Base-by-base conservation (phyloP, 2,888 invertebrate genomes). In the Diarsia mendica region DNA sequence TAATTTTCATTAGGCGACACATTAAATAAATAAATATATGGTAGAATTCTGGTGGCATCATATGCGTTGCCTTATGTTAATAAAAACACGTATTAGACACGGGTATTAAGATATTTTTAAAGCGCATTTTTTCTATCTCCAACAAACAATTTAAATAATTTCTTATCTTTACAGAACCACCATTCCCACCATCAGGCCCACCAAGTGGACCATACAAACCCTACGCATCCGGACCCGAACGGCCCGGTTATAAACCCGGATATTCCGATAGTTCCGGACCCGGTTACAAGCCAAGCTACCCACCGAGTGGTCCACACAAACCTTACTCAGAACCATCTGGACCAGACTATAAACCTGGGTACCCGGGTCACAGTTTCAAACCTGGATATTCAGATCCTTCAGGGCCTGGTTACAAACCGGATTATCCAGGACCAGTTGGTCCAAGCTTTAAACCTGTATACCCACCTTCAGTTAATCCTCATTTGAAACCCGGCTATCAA, bases 141-240 rank as follows among this genome's bases (percentile, higher is more conserved):
- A n/a, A n/a, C n/a, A n/a, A n/a, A n/a, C n/a, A n/a, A n/a, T n/a
- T 28, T 39, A 39, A 39, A 8, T 39, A 39, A 39, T 48, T 13
- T 46, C 10, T 23, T 23, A 23, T 23, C 23, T 49, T 89, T 83
- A 6, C 91, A 94, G 95, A 91, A 49, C 77, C 86, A 76, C 84
- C 90, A 0, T 93, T 91, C 63, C 87, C 92, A 3, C 88, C 85
- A n/a, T 94, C 92, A 18, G 88, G 88, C 0, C 91, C 91, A 15
- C 89, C 91, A 5, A 89, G 84, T 33, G 90, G 88, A n/a, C 88
- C 90, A 0, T 91, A 82, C 61, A 90, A 88, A 70, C 89, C 88
- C 0, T 77, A 82, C 9, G 46, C 82, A 48, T 77, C 84, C 18
- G 77, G 86, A 51, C 73, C 83, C 0, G 87, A 87, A 60, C 84